A percentile compares a stretch with the other conserved stretches of the same genome.
Evolutionary conservation across 1,140 invertebrate species (phyloP).

Genomic region (Pseudobourletiella spinata): DNA sequence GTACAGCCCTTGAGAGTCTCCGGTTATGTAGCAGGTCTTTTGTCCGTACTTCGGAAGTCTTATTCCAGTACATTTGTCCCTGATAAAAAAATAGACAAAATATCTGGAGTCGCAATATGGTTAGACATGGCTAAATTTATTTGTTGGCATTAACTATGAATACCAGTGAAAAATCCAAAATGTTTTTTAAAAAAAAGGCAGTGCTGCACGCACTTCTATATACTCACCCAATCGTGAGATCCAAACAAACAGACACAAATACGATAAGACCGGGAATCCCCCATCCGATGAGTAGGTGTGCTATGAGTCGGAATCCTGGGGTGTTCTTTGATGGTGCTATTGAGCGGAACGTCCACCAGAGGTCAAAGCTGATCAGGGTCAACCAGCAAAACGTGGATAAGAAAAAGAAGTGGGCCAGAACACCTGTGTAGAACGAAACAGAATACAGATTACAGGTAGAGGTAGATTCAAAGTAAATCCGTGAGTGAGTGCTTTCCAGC

Average conservation of each 20-base stretch:
- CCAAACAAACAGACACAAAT: not conserved
- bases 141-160: no score
- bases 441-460: no score
- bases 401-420: conserved; percentile 6
- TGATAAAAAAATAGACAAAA: not conserved
- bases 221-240: conserved; percentile 5
- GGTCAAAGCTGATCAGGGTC: conserved; percentile 21
- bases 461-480: no score
- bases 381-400: conserved; percentile 20
- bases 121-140: no score
- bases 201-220: no score
- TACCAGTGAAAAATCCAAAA: no score
- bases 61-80: conserved; percentile 3
- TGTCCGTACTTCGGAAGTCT: conserved; percentile 18
- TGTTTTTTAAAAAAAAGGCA: no score
- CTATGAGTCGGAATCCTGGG: not conserved
- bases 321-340: not conserved
- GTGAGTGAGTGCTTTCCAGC: no score
- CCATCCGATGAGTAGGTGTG: conserved; percentile 11
- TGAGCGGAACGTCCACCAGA: conserved; percentile 19
- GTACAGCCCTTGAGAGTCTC: conserved; percentile 4
- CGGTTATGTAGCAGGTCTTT: conserved; percentile 12
- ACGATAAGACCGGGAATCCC: conserved; percentile 13
- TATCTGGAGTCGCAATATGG: not conserved
- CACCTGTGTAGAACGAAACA: not conserved